Percentiles rank a stretch among this genome's conserved stretches.
These are phyloP conservation scores for Urosaurus nigricauda DNA, from an alignment of 2,797 vertebrate genomes.

Conservation along the genomic window DNA sequence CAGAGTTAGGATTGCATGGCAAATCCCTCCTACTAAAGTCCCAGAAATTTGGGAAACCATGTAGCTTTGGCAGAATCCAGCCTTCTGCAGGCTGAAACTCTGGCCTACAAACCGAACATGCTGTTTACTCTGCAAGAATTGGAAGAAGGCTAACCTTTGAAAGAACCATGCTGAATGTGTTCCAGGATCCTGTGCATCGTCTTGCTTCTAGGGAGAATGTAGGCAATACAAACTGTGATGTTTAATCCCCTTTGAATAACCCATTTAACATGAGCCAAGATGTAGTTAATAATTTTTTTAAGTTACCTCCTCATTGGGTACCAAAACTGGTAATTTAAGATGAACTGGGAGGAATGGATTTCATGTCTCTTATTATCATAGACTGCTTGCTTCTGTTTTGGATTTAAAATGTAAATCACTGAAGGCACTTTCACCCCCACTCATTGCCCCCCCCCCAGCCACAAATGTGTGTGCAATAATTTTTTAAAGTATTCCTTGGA, in stretches of 20 bases:
- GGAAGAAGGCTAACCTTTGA: conserved; percentile 40
- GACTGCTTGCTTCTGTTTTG: conserved; percentile 33
- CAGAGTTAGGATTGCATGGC: no score
- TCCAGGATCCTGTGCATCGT: conserved; percentile 57
- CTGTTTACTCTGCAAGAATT: conserved; percentile 11
- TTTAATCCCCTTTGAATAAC: conserved; percentile 64
- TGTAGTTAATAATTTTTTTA: conserved; percentile 47
- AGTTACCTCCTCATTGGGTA: conserved; percentile 29
- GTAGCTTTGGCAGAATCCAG: not conserved
- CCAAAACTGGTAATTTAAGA: conserved; percentile 26
- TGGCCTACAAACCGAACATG: conserved; percentile 1
- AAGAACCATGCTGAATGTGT: conserved; percentile 39
- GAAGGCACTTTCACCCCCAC: not conserved
- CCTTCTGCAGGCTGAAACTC: not conserved
- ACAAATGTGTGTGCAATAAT: conserved; percentile 39
- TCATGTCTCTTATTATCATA: conserved; percentile 28
- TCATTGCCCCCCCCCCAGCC: conserved; percentile 17
- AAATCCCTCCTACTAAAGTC: not conserved
- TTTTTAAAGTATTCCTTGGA: conserved; percentile 51
- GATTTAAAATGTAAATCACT: conserved; percentile 40
- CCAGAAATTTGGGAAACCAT: not conserved
- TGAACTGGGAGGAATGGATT: conserved; percentile 15
- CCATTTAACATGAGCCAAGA: conserved; percentile 58
- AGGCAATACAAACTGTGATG: conserved; percentile 46
- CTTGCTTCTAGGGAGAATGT: conserved; percentile 55